Evolutionary conservation across 2,888 invertebrate species (phyloP), one percentile per base, ranked within the genome.

Genomic region (Microctonus aethiopoides): DNA sequence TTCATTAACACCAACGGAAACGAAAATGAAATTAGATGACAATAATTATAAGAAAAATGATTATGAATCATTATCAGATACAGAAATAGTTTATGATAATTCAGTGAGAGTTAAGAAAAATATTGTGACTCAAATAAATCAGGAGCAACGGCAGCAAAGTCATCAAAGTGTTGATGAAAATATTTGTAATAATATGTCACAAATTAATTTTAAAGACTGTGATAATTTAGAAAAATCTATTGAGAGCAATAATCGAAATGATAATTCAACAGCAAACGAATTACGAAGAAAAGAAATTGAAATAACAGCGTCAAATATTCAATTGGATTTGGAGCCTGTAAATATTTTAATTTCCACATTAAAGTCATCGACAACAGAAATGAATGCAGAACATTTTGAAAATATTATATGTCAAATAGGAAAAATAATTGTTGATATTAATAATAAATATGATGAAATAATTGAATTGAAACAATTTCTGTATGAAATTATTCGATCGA

Each of bases 401-500:
- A 72, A 77, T 32, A 51, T 81, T 24, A 76, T 84, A 39, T 65
- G 61, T 11, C 74, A 78, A 3, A 62, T 82, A 22, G 74, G 74
- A 39, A 74, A 80, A 57, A 73, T 67, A 16, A 77, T 83, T 36
- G 78, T 75, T 46, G 75, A 79, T 1, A 67, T 79, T 7, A 77
- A 77, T 46, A 68, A 72, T 56, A 78, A 77, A 61, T 82, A 83
- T 41, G 77, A 78, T 60, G 74, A 71, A 11, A 71, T 77, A n/a
- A 71, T 68, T 0, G 78, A 81, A 39, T 71, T 83, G 22, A 78
- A 79, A 20, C 73, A 75, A 65, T 81, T 80, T 67, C 69, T 83
- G 2, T 78, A 78, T 16, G 80, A 86, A 73, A 73, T 83, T 5
- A 75, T 83, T 60, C 78, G 80, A n/a, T 79, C 81, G 1, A 80